Percentiles rank a stretch among this genome's conserved stretches.
phyloP scores from a whole-genome alignment of 2,113 vertebrate species.

The Neotragus moschatus region DNA sequence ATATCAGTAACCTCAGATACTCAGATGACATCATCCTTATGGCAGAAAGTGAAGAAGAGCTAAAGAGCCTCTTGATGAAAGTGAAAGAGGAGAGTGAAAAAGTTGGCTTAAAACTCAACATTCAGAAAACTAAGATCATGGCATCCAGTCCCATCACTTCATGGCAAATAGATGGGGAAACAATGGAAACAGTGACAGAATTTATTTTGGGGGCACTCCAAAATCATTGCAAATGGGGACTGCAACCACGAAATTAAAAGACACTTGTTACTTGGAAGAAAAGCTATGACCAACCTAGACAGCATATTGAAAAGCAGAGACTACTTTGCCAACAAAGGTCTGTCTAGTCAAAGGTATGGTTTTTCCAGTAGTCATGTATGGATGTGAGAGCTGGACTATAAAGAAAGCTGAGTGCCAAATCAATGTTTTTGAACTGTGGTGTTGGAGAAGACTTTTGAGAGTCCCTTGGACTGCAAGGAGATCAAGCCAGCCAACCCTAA shows the following conservation, averaged over 20 bases:
- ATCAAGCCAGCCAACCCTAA: neutral
- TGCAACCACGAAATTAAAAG: neutral
- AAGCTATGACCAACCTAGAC: neutral
- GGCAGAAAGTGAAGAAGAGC: neutral
- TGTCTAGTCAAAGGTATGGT: neutral
- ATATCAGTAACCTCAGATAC: neutral
- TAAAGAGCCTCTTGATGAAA: neutral
- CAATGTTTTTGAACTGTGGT: neutral
- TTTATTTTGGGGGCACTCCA: neutral
- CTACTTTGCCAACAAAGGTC: neutral
- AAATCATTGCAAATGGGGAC: neutral
- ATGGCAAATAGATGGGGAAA: neutral
- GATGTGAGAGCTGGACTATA: neutral
- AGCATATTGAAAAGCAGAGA: neutral
- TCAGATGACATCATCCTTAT: neutral
- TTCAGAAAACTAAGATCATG: neutral
- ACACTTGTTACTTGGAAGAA: neutral
- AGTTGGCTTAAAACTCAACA: neutral
- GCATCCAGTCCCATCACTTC: neutral
- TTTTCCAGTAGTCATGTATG: neutral
- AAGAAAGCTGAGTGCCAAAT: neutral
- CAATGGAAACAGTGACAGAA: neutral
- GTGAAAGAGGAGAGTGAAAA: neutral
- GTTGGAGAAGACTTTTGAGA: neutral
- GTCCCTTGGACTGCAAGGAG: neutral